Base-by-base conservation (phyloP, 2,113 vertebrate species). In the Athene noctua region DNA sequence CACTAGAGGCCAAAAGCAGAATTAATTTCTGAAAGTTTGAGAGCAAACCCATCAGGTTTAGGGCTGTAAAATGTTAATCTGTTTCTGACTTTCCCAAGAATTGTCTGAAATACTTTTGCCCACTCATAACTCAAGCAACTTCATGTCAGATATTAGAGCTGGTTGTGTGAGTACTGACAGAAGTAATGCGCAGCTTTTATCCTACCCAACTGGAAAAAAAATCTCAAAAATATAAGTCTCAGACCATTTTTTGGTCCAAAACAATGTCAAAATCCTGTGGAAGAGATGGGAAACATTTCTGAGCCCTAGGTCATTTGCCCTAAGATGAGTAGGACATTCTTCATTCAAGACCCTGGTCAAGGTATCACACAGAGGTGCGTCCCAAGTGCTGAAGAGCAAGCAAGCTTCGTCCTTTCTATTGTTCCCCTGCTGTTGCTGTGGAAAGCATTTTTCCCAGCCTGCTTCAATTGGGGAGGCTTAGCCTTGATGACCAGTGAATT, bases 1-100 rank as follows among this genome's bases (percentile, higher is more conserved):
- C 62, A 77, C 44, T 58, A 49, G 42, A 92, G 79, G 92, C 91
- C 84, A 94, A 88, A 62, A 95, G 59, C 25, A 63, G 83, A 95
- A 94, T 96, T 92, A 92, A 91, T 94, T 97, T 95, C 66, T 86
- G 78, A 40, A 93, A 77, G 70, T 95, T 85, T 66, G 66, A 90
- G 62, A 65, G 86, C 75, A 95, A 95, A 96, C 16, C 27, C 32
- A 75, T 87, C 54, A 73, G 40, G 36, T 88, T 94, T 73, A 80
- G 67, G 71, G 55, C 59, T 80, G 54, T 86, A 77, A 94, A 97
- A 97, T 95, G 58, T 85, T 95, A 72, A 80, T 82, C 58, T 77
- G 36, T 91, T 97, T 90, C 81, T 94, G 67, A 62, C 59, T 95
- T 96, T 66, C 11, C 27, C 15, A 17, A 87, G 77, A 92, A 58